These are phyloP conservation scores for Bos taurus DNA, from an alignment of 2,113 vertebrate genomes.

Conservation along the genomic window DNA sequence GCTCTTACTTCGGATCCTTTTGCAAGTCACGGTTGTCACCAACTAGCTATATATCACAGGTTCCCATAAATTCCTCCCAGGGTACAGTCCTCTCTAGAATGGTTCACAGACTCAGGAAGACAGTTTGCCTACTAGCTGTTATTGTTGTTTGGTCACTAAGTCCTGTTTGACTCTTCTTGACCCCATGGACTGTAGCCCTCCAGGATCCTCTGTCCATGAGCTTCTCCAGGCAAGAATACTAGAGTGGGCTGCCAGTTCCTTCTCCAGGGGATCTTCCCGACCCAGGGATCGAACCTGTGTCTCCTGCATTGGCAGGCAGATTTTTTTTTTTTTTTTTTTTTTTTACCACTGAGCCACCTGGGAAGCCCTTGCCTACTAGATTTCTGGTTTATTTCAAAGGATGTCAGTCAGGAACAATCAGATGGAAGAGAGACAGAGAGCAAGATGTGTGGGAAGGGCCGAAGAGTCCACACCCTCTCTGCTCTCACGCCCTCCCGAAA, in stretches of 20 bases:
- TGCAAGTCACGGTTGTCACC: not conserved
- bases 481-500: fast-evolving
- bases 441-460: fast-evolving
- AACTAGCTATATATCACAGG: not conserved
- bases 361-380: not conserved
- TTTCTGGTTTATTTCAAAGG: not conserved
- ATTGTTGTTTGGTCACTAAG: not conserved
- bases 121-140: not conserved
- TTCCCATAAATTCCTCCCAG: not conserved
- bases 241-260: not conserved
- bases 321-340: not conserved
- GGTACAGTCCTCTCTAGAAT: not conserved
- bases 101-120: not conserved
- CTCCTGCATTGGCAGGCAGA: not conserved
- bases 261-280: not conserved
- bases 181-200: not conserved
- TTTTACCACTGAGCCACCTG: not conserved
- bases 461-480: not conserved
- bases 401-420: not conserved
- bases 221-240: not conserved
- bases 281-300: not conserved
- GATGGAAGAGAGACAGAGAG: not conserved
- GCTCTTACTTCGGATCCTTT: not conserved
- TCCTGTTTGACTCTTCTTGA: not conserved
- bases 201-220: not conserved